These are phyloP conservation scores for Hapalemur alaotrensis DNA, from an alignment of 2,797 vertebrate genomes.

Conservation along the genomic window DNA sequence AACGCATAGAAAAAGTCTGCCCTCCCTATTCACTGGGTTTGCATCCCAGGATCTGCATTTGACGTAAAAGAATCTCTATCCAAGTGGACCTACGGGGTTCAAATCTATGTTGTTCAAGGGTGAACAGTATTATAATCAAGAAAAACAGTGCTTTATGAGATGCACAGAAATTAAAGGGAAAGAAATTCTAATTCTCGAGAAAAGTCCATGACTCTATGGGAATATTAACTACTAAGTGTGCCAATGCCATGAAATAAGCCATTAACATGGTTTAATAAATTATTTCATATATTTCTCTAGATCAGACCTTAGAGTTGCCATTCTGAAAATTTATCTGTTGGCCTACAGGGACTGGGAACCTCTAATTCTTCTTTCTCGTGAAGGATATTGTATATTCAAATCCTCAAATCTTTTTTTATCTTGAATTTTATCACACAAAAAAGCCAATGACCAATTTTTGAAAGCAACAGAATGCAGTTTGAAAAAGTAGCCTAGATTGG, in stretches of 20 bases:
- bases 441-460: conserved; percentile 11
- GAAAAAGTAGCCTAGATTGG: not conserved
- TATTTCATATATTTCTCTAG: not conserved
- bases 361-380: not conserved
- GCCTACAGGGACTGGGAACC: not conserved
- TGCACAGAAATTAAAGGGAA: not conserved
- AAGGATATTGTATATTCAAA: not conserved
- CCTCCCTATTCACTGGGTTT: not conserved
- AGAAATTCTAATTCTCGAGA: not conserved
- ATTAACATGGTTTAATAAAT: not conserved
- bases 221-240: not conserved
- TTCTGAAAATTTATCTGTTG: not conserved
- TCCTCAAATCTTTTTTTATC: not conserved
- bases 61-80: not conserved
- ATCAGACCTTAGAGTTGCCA: not conserved
- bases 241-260: not conserved
- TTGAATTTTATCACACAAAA: conserved; percentile 26
- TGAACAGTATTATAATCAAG: not conserved
- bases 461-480: not conserved
- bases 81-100: not conserved
- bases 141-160: not conserved
- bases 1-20: not conserved
- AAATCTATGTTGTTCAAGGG: not conserved
- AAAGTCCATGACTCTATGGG: not conserved
- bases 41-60: not conserved